Evolutionary conservation across 2,113 vertebrate species (phyloP).

Genomic region (Zapornia atra): DNA sequence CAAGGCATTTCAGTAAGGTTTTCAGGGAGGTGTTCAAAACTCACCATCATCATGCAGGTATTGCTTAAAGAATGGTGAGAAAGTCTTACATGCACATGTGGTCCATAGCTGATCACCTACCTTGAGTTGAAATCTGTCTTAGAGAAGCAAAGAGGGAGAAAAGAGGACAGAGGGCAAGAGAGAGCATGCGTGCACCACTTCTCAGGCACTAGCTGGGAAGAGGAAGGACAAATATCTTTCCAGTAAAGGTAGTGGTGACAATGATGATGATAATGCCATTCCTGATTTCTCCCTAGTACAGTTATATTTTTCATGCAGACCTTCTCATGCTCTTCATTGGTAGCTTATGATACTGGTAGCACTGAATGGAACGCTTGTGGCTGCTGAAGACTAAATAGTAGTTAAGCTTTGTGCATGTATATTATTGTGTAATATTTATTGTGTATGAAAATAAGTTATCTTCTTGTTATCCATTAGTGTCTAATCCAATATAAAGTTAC

Average conservation of each 20-base stretch:
- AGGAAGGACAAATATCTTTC: background rate
- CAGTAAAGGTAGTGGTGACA: background rate
- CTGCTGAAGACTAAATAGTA: background rate
- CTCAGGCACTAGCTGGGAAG: background rate
- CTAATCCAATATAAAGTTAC: background rate
- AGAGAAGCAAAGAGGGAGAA: background rate
- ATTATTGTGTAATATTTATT: background rate
- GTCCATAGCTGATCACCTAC: background rate
- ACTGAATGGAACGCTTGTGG: background rate
- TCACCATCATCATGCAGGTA: accelerated
- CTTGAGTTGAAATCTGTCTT: background rate
- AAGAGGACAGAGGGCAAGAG: background rate
- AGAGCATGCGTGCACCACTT: background rate
- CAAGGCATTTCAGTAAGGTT: background rate
- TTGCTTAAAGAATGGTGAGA: background rate
- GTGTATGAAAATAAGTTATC: background rate
- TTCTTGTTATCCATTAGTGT: background rate
- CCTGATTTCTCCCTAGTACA: background rate
- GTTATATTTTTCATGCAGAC: background rate
- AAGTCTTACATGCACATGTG: background rate
- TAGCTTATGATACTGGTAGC: background rate
- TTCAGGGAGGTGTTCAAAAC: background rate
- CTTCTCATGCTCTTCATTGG: background rate
- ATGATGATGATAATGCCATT: background rate
- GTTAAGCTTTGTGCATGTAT: accelerated